Base-by-base conservation (phyloP, 2,797 vertebrate genomes). In the Sebastes iracundus region DNA sequence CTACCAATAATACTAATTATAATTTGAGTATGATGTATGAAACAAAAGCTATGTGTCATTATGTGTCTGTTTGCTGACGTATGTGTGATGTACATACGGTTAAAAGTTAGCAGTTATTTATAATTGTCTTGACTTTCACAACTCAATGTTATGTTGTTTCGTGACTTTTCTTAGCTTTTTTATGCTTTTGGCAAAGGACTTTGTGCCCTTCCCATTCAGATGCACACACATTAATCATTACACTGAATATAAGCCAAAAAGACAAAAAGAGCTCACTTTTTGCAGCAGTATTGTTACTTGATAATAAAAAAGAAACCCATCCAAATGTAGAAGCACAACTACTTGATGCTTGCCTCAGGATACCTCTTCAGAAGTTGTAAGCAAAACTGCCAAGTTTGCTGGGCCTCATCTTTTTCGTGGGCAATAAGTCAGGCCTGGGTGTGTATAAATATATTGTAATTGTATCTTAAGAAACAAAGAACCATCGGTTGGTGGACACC, bases 191-290 rank as follows among this genome's bases (percentile, higher is more conserved):
- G 27, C 16, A 66, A 62, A 35, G 16, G 20, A 23, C 33, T 28
- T 35, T 28, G 62, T 67, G 49, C 13, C 20, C 38, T 7, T 81
- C 28, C 23, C 3, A 16, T 74, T 49, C 9, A 52, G 55, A 77
- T 75, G 58, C 53, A 80, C 8, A 58, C 11, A 20, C n/a, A 71
- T 72, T 18, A 55, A 67, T 74, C 72, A 32, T 66, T 11, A 42
- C 8, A 46, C 13, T 16, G 16, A 77, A 74, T 60, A 38, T 23
- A 11, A 63, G 4, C 6, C 25, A 35, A 67, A 42, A 49, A 35
- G 3, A 69, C 13, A 60, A 62, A 52, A n/a, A 60, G 2, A 30
- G 53, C 63, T 60, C 4, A 5, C 5, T 67, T 67, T 66, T 62
- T 68, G 49, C 13, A 72, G 27, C n/a, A 59, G 5, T 25, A 38